Percentiles rank a stretch among this genome's conserved stretches.
phyloP scores from a whole-genome alignment of 2,113 vertebrate genomes.

The Lophochroa leadbeateri region DNA sequence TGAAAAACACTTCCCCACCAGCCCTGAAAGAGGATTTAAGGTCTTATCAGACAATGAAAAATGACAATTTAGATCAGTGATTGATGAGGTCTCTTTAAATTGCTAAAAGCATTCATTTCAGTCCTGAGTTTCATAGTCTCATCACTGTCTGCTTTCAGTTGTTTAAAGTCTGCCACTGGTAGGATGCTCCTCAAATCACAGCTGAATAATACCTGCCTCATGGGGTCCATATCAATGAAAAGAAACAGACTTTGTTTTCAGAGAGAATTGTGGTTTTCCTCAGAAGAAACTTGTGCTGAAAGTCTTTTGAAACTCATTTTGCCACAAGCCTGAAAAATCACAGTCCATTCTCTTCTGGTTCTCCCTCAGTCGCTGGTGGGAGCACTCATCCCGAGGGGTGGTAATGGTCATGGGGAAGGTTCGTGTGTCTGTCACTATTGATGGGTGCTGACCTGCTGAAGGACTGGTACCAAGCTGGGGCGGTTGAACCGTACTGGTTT shows the following conservation, averaged over 20 bases:
- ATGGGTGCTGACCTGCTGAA: neutral
- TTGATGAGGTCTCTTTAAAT: neutral
- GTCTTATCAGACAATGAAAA: neutral
- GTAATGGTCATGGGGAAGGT: neutral
- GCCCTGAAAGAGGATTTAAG: neutral
- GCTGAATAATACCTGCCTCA: neutral
- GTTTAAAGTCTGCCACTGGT: neutral
- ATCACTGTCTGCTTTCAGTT: neutral
- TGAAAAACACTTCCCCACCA: neutral
- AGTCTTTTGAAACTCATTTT: neutral
- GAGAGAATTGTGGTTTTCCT: neutral
- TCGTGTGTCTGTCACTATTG: fast-evolving
- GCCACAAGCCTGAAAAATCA: neutral
- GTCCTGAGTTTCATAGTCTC: neutral
- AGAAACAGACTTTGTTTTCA: neutral
- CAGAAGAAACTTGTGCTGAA: neutral
- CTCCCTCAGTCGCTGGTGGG: neutral
- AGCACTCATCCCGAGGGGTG: fast-evolving
- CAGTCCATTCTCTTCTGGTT: neutral
- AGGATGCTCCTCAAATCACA: neutral
- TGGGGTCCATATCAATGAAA: neutral
- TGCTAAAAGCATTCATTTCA: neutral
- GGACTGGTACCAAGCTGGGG: fast-evolving
- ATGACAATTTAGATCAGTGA: neutral
- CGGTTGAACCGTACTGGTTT: fast-evolving